phyloP scores from a whole-genome alignment of 2,797 vertebrate species.

The Malurus leucopterus region DNA sequence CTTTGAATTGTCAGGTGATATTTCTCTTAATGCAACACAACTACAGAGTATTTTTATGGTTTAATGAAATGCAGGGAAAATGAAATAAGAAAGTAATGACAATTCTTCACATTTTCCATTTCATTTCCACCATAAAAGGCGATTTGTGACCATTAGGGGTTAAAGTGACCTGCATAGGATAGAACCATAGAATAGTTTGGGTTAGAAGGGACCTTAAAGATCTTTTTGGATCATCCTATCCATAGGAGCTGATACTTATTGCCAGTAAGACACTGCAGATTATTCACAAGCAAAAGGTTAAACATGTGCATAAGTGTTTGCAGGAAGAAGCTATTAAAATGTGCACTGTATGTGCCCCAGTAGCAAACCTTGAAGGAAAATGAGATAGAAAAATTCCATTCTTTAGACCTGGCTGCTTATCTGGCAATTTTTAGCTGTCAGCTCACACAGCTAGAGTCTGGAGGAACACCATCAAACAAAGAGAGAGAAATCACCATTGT shows the following conservation, averaged over 20 bases:
- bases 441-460: neutral
- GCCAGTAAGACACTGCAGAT: neutral
- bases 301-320: constrained; percentile 19
- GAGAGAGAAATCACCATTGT: neutral
- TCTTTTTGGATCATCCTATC: neutral
- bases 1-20: neutral
- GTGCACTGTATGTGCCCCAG: neutral
- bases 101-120: constrained; percentile 5
- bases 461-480: neutral
- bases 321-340: constrained; percentile 18
- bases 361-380: constrained; percentile 26
- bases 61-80: neutral
- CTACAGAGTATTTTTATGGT: neutral
- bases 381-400: neutral
- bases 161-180: neutral
- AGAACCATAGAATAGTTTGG: neutral
- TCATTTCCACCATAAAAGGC: constrained; percentile 1
- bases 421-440: neutral
- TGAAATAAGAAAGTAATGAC: neutral
- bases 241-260: neutral
- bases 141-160: neutral
- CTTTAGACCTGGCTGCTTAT: neutral
- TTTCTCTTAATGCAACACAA: neutral
- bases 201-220: neutral
- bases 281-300: constrained; percentile 32